Percentiles rank a stretch among this genome's conserved stretches.
phyloP scores from a whole-genome alignment of 2,113 vertebrate genomes.

The Murina feae region DNA sequence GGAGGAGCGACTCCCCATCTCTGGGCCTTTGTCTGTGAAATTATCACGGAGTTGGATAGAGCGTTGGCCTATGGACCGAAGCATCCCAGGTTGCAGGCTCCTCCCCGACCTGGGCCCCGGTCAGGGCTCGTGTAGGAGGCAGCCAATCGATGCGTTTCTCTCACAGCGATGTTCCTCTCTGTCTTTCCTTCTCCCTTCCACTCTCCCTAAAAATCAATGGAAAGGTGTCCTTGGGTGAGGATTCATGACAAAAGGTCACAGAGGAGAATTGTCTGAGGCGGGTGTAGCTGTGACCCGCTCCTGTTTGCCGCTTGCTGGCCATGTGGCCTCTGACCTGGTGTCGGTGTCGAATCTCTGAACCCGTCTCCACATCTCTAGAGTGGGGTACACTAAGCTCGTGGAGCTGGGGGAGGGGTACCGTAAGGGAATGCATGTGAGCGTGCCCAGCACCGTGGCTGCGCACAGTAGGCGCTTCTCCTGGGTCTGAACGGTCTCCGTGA shows the following conservation, averaged over 20 bases:
- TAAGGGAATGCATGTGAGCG: rapidly evolving
- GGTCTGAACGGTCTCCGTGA: rapidly evolving
- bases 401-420: background rate
- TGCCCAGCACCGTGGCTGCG: background rate
- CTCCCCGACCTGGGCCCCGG: too few species aligned
- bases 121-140: too few species aligned
- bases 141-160: too few species aligned
- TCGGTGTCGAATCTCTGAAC: rapidly evolving
- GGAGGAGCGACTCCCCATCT: too few species aligned
- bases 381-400: background rate
- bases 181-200: too few species aligned
- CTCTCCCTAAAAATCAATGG: too few species aligned
- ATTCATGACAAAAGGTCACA: too few species aligned
- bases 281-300: rapidly evolving
- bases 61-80: too few species aligned
- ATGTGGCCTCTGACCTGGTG: rapidly evolving
- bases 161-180: too few species aligned
- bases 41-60: too few species aligned
- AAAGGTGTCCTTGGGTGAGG: too few species aligned
- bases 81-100: too few species aligned
- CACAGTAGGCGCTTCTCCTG: background rate
- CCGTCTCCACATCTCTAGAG: background rate
- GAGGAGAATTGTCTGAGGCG: background rate
- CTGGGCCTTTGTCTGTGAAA: background rate
- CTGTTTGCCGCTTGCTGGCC: background rate